Percentiles rank a stretch among this genome's conserved stretches.
Conservation (phyloP, 1,140 invertebrate species). For the Ceratitis capitata region DNA sequence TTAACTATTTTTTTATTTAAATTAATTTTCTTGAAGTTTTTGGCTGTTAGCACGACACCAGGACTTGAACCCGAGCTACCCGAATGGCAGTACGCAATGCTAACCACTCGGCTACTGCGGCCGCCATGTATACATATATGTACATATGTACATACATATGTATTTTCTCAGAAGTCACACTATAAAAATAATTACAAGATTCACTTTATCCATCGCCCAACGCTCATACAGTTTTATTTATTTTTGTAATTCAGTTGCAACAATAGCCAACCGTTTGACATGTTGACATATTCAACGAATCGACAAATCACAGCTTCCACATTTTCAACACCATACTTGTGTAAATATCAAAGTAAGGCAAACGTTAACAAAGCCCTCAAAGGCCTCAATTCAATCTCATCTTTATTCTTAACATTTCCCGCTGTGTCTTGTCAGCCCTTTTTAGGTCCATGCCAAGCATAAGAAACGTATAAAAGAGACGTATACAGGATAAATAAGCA, state of each 20-base stretch:
- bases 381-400: background rate
- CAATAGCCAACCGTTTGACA: background rate
- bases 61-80: too few species aligned
- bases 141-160: background rate
- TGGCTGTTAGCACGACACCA: too few species aligned
- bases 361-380: background rate
- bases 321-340: background rate
- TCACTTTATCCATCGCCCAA: too few species aligned
- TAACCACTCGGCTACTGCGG: too few species aligned
- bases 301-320: constrained; percentile 6
- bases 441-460: background rate
- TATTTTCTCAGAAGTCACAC: background rate
- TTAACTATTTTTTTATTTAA: too few species aligned
- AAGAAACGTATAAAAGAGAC: too few species aligned
- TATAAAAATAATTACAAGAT: too few species aligned
- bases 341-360: background rate
- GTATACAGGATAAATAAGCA: background rate
- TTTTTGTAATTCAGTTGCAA: constrained; percentile 16
- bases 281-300: constrained; percentile 2
- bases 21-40: too few species aligned
- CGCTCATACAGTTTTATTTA: background rate
- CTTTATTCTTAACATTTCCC: constrained; percentile 15
- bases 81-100: too few species aligned
- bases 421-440: background rate
- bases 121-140: background rate